These are phyloP conservation scores for Metacarcinus magister DNA, from an alignment of 2,888 invertebrate genomes.

Conservation along the genomic window DNA sequence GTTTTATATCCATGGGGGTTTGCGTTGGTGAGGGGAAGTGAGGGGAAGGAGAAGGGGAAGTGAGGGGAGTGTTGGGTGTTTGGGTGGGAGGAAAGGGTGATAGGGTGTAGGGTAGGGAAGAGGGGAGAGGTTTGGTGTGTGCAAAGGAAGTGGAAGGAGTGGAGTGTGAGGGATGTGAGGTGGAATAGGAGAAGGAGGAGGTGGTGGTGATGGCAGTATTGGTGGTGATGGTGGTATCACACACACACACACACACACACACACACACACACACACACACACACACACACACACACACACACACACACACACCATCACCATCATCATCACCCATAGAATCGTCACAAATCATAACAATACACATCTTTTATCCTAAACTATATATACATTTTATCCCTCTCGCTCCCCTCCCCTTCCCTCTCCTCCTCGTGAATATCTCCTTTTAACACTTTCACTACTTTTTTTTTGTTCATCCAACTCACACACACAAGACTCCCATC, in stretches of 20 bases:
- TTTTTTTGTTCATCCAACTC: neutral
- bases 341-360: neutral
- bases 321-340: too few relatives aligned
- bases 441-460: neutral
- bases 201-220: neutral
- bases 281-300: slow-evolving; percentile 26
- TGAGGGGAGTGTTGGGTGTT: too few relatives aligned
- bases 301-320: neutral
- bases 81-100: too few relatives aligned
- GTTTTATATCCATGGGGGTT: neutral
- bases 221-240: neutral
- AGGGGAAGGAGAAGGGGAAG: neutral
- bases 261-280: slow-evolving; percentile 26
- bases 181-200: neutral
- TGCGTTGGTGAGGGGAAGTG: neutral
- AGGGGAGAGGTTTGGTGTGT: too few relatives aligned
- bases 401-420: neutral
- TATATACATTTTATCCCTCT: neutral
- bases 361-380: too few relatives aligned
- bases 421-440: neutral
- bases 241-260: neutral
- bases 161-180: neutral
- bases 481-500: neutral
- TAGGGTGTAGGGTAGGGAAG: too few relatives aligned
- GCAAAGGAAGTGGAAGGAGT: too few relatives aligned